Evolutionary conservation across 2,113 vertebrate genomes (phyloP).

Genomic region (Bubalus kerabau): DNA sequence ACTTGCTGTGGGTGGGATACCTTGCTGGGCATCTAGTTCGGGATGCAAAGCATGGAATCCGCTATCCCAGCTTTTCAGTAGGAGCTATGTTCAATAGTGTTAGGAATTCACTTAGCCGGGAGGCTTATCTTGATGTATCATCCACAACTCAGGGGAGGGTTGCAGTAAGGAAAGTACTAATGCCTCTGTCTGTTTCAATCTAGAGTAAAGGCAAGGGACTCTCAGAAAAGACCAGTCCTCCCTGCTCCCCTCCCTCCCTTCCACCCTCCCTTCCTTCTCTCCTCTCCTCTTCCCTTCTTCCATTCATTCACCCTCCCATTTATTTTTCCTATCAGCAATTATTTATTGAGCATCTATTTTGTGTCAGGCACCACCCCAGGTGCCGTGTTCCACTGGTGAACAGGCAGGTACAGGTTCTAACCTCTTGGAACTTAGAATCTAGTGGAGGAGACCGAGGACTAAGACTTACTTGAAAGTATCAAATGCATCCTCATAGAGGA

Average conservation of each 20-base stretch:
- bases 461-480: background rate
- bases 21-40: background rate
- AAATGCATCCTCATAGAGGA: background rate
- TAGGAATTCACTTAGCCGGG: background rate
- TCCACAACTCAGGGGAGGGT: background rate
- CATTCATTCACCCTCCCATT: background rate
- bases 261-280: background rate
- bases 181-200: accelerated
- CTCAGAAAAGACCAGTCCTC: background rate
- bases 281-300: background rate
- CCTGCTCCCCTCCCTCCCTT: background rate
- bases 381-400: background rate
- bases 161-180: background rate
- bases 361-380: background rate
- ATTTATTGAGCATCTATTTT: background rate
- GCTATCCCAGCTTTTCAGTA: background rate
- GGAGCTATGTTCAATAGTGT: background rate
- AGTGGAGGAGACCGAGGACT: background rate
- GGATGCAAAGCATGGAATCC: accelerated
- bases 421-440: background rate
- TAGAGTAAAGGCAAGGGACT: background rate
- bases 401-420: background rate
- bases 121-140: background rate
- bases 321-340: background rate
- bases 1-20: background rate